Percentiles rank a stretch among this genome's conserved stretches.
Evolutionary conservation across 2,113 vertebrate genomes (phyloP).

Genomic region (Leucopsar rothschildi): DNA sequence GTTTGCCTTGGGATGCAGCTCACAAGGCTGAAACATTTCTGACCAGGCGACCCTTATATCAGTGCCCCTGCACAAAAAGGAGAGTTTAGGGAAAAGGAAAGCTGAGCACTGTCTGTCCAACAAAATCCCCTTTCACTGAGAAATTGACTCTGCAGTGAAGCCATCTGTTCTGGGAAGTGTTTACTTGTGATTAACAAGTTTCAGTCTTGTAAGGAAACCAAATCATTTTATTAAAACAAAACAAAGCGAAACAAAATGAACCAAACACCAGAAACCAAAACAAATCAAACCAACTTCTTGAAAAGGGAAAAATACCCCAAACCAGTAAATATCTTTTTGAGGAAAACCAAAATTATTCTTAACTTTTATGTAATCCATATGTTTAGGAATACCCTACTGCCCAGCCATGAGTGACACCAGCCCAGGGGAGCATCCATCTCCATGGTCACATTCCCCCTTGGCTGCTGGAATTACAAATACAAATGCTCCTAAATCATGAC

Average conservation of each 20-base stretch:
- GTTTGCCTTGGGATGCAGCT: background rate
- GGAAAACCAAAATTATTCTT: background rate
- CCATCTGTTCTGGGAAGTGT: background rate
- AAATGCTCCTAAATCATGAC: background rate
- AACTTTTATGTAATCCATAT: background rate
- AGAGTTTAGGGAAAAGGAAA: background rate
- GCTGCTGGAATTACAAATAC: background rate
- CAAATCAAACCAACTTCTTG: background rate
- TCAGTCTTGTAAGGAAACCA: background rate
- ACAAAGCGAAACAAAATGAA: accelerated
- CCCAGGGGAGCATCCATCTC: background rate
- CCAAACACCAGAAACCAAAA: background rate
- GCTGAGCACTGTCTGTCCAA: background rate
- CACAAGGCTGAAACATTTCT: accelerated
- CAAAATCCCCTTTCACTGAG: background rate
- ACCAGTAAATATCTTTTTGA: accelerated
- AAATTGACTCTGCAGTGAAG: background rate
- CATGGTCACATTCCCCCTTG: background rate
- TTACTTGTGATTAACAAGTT: background rate
- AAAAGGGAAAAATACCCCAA: background rate
- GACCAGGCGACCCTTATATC: accelerated
- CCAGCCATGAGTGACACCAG: background rate
- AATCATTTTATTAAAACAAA: background rate
- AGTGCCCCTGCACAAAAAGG: background rate
- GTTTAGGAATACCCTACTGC: background rate